Base-by-base conservation (phyloP, 1,140 invertebrate genomes). In the Rhagoletis pomonella region DNA sequence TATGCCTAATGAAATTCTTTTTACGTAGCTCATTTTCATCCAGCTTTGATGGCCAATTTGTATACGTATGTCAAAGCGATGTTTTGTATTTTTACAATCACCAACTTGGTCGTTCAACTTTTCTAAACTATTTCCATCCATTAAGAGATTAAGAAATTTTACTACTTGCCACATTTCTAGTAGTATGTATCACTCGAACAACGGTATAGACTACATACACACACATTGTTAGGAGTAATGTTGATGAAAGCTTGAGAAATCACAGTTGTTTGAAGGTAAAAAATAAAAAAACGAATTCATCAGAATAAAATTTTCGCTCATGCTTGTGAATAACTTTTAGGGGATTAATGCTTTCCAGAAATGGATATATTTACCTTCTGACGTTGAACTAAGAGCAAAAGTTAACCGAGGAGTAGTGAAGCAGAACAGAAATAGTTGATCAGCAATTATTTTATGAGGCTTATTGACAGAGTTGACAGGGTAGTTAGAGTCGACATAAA, bases 71-170 rank as follows among this genome's bases (percentile, higher is more conserved):
- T 73, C 29, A 4, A 6, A 1, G 64, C 10, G 5, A 2, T 9
- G 10, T 67, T 67, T 29, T 29, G 29, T 47, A 17, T 69, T 17
- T 69, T 69, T 69, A 12, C 67, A 12, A 44, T 14, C 42, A 73
- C 42, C 67, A 73, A 73, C 29, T 73, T 73, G 67, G 67, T 73
- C 67, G 67, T 73, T 44, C 67, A 73, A 73, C 67, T 73, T 73
- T 73, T 73, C 67, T 73, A 73, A 10, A n/a, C 67, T 73, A 73
- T 73, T 47, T 39, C 67, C 67, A 73, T 73, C 67, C 67, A 73
- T 73, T 73, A 73, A 73, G 67, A 73, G 67, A 73, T 73, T 73
- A 73, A 73, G 67, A 73, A 73, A 73, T 73, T 73, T 73, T 73
- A 73, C 67, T 73, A 73, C 67, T 73, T 65, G 19, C 64, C 29